phyloP scores from a whole-genome alignment of 2,888 invertebrate species.

The Spatulosminthurus flaviceps region DNA sequence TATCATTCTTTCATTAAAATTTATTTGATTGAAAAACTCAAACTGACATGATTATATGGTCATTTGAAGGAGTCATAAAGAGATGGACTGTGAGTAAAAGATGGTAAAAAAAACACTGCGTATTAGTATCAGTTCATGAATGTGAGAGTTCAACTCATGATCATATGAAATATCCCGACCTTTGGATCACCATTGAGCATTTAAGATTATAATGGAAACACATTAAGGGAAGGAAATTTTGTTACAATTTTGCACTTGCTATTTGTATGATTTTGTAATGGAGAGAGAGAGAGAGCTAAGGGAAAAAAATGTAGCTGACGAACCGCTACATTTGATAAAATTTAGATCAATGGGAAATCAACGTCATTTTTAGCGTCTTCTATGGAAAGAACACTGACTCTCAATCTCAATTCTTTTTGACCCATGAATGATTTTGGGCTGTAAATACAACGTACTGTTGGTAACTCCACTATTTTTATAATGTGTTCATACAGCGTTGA shows the following conservation, averaged over 20 bases:
- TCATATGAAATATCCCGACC: slow-evolving; percentile 8
- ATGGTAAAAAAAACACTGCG: background rate
- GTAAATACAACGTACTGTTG: no score
- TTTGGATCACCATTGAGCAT: background rate
- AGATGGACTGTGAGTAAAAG: background rate
- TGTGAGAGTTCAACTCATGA: background rate
- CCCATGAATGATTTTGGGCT: no score
- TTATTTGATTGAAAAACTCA: background rate
- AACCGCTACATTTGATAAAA: no score
- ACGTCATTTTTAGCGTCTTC: no score
- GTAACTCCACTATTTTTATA: no score
- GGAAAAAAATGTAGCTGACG: no score
- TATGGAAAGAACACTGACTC: no score
- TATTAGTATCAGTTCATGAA: background rate
- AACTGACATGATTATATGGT: background rate
- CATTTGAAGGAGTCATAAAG: background rate
- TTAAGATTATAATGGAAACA: background rate
- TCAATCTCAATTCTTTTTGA: no score
- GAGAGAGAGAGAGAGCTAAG: no score
- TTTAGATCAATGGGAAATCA: no score
- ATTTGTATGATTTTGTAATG: background rate
- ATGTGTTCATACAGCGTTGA: no score
- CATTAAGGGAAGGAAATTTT: slow-evolving; percentile 6
- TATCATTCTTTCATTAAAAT: background rate
- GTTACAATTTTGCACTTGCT: slow-evolving; percentile 2